These are phyloP conservation scores for Papilio aristodemus DNA, from an alignment of 1,140 invertebrate species.

Conservation along the genomic window DNA sequence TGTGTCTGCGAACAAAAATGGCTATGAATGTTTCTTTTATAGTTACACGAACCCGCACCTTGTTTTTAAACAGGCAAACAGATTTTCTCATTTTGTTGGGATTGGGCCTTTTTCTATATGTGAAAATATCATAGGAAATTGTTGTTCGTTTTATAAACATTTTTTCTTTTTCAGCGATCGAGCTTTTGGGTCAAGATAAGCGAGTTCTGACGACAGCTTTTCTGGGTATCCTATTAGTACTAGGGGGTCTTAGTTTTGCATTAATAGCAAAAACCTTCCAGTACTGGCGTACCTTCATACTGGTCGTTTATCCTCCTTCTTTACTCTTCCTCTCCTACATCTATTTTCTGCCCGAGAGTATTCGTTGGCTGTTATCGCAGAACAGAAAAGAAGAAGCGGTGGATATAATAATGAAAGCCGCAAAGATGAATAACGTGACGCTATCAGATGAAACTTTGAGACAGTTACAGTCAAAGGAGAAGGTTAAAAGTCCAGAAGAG, in stretches of 20 bases:
- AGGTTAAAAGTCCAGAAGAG: slow-evolving; percentile 45
- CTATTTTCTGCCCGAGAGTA: slow-evolving; percentile 68
- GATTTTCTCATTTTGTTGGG: too few relatives aligned
- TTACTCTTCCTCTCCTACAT: slow-evolving; percentile 66
- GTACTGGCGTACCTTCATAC: slow-evolving; percentile 71
- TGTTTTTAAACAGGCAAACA: too few relatives aligned
- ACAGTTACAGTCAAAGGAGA: slow-evolving; percentile 57
- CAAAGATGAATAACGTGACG: slow-evolving; percentile 84
- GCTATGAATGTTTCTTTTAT: too few relatives aligned
- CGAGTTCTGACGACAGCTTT: slow-evolving; percentile 68
- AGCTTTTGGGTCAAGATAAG: slow-evolving; percentile 67
- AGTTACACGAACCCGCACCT: too few relatives aligned
- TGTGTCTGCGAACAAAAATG: too few relatives aligned
- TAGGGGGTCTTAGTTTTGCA: slow-evolving; percentile 65
- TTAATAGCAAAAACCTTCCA: slow-evolving; percentile 65
- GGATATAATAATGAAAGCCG: slow-evolving; percentile 82
- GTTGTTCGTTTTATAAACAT: too few relatives aligned
- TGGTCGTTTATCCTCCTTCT: slow-evolving; percentile 66
- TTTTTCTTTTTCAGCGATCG: slow-evolving; percentile 59
- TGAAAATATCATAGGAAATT: too few relatives aligned
- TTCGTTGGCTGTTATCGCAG: slow-evolving; percentile 87
- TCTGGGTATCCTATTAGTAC: slow-evolving; percentile 62
- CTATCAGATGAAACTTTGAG: slow-evolving; percentile 78
- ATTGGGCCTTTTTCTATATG: too few relatives aligned
- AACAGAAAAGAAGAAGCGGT: slow-evolving; percentile 85